Conservation (phyloP, 2,797 vertebrate species). For the Gallinago stenura region DNA sequence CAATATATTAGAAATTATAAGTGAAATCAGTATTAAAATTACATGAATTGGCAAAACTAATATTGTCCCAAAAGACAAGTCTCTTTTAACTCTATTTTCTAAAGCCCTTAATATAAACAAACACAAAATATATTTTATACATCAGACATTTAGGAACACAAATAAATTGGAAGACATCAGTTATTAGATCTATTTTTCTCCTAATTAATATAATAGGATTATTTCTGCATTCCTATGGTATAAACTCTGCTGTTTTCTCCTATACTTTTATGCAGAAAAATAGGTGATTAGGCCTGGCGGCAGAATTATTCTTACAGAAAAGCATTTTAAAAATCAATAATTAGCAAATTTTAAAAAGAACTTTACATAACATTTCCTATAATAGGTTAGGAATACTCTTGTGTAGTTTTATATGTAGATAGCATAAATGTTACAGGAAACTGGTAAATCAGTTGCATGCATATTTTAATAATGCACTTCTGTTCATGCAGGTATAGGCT, state of each 20-base stretch:
- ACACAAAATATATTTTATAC: neutral
- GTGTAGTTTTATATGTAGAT: neutral
- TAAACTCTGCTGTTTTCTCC: neutral
- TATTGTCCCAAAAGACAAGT: neutral
- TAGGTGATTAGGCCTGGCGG: neutral
- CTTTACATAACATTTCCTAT: neutral
- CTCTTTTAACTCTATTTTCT: neutral
- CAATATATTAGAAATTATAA: neutral
- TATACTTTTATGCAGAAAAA: neutral
- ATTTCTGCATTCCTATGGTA: neutral
- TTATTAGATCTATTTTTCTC: neutral
- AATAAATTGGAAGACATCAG: neutral
- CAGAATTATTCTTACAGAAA: neutral
- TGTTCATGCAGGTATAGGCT: neutral
- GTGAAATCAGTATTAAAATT: constrained; percentile 26
- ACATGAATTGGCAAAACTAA: constrained; percentile 10
- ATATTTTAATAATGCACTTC: neutral
- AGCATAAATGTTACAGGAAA: neutral
- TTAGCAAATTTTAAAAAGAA: neutral
- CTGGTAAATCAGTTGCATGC: neutral
- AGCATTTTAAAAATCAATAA: neutral
- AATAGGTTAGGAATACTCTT: neutral
- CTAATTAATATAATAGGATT: neutral
- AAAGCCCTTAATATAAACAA: neutral
- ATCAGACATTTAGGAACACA: neutral